A percentile compares a stretch with the other conserved stretches of the same genome.
Conservation (phyloP, 2,113 vertebrate genomes). For the Dicentrarchus labrax region DNA sequence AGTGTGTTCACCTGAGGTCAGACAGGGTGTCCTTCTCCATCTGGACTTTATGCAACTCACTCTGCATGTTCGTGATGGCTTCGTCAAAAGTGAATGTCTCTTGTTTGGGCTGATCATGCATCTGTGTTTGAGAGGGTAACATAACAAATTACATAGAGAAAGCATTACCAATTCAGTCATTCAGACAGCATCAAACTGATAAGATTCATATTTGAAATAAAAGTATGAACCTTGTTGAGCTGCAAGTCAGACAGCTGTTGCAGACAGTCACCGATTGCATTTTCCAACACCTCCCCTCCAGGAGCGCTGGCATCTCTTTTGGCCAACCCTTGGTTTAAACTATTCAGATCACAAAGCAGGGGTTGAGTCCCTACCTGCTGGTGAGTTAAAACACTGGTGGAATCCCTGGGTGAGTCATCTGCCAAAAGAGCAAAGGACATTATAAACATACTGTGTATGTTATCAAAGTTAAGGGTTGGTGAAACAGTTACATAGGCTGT, state of each 20-base stretch:
- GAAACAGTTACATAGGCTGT: background rate
- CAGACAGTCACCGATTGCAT: constrained; percentile 74
- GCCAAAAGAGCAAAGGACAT: constrained; percentile 46
- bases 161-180: background rate
- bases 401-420: constrained; percentile 49
- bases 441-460: background rate
- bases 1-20: constrained; percentile 82
- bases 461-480: background rate
- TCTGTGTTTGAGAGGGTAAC: constrained; percentile 70
- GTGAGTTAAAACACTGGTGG: background rate
- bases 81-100: constrained; percentile 72
- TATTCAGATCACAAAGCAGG: constrained; percentile 33
- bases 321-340: constrained; percentile 41
- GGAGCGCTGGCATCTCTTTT: constrained; percentile 29
- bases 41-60: constrained; percentile 81
- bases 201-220: background rate
- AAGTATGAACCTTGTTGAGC: constrained; percentile 77
- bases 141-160: background rate
- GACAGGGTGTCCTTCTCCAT: constrained; percentile 80
- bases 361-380: constrained; percentile 51
- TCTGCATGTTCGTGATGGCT: constrained; percentile 81
- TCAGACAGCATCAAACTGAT: background rate
- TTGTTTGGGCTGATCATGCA: constrained; percentile 73
- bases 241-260: constrained; percentile 77
- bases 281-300: constrained; percentile 72